Evolutionary conservation across 2,888 invertebrate species (phyloP).

Genomic region (Callosobruchus maculatus): DNA sequence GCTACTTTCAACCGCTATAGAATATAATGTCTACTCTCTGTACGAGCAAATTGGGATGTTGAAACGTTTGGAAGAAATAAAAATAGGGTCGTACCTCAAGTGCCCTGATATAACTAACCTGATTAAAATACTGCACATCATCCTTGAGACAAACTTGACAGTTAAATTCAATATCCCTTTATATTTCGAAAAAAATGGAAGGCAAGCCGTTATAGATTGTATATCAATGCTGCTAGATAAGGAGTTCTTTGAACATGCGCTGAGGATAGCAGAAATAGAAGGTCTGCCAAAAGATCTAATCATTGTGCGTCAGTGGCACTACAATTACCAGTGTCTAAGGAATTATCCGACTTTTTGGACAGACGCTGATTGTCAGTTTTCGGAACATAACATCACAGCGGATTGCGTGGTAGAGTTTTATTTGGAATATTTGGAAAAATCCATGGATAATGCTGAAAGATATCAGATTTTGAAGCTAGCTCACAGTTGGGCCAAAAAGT

Average conservation of each 20-base stretch:
- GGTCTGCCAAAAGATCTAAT: conserved; percentile 53
- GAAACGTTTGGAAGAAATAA: conserved; percentile 54
- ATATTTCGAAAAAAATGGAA: conserved; percentile 39
- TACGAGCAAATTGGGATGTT: conserved; percentile 64
- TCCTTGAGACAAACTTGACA: conserved; percentile 38
- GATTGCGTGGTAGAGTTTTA: conserved; percentile 63
- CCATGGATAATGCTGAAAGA: conserved; percentile 41
- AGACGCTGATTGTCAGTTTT: conserved; percentile 61
- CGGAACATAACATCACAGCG: conserved; percentile 58
- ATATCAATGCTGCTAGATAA: conserved; percentile 53
- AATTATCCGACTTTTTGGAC: conserved; percentile 55
- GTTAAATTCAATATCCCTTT: conserved; percentile 53
- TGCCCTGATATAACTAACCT: conserved; percentile 48
- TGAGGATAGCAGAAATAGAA: conserved; percentile 56
- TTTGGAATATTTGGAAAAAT: conserved; percentile 54
- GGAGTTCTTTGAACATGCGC: conserved; percentile 56
- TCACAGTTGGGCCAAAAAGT: conserved; percentile 39
- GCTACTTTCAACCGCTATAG: conserved; percentile 60
- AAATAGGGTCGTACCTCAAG: conserved; percentile 56
- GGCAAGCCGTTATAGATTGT: conserved; percentile 54
- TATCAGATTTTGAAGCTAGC: conserved; percentile 50
- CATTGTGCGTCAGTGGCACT: conserved; percentile 55
- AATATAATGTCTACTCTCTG: conserved; percentile 60
- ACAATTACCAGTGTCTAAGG: conserved; percentile 51
- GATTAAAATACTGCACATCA: conserved; percentile 31